Evolutionary conservation across 2,113 vertebrate species (phyloP).

Genomic region (Typhlomys cinereus): DNA sequence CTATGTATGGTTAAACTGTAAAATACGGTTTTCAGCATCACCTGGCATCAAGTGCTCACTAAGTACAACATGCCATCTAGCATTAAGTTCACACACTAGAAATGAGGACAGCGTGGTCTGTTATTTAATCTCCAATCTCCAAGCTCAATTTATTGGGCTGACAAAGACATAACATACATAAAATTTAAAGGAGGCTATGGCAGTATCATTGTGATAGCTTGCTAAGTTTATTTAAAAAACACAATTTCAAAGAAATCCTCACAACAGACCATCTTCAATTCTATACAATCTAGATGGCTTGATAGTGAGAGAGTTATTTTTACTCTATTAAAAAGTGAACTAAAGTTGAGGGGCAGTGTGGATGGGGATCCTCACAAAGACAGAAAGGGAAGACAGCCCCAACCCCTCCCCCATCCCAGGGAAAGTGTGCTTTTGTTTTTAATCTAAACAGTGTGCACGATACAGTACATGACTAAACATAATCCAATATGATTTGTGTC

Average conservation of each 20-base stretch:
- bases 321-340: conserved; percentile 79
- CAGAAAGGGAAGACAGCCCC: conserved; percentile 61
- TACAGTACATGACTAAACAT: conserved; percentile 80
- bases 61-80: conserved; percentile 61
- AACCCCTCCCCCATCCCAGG: neutral
- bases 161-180: conserved; percentile 3
- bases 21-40: conserved; percentile 43
- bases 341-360: conserved; percentile 67
- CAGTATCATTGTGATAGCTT: neutral
- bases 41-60: conserved; percentile 20
- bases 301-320: conserved; percentile 71
- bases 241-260: neutral
- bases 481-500: conserved; percentile 86
- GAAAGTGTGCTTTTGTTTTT: conserved; percentile 54
- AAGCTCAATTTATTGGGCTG: neutral
- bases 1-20: conserved; percentile 51
- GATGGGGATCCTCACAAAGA: conserved; percentile 56
- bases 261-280: neutral
- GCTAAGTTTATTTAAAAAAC: conserved; percentile 29
- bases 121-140: conserved; percentile 73
- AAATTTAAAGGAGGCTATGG: neutral
- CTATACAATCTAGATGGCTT: conserved; percentile 24
- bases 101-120: conserved; percentile 31
- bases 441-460: conserved; percentile 73
- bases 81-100: conserved; percentile 68